Evolutionary conservation across 2,797 vertebrate genomes (phyloP).

Genomic region (Syndactyla subalaris): DNA sequence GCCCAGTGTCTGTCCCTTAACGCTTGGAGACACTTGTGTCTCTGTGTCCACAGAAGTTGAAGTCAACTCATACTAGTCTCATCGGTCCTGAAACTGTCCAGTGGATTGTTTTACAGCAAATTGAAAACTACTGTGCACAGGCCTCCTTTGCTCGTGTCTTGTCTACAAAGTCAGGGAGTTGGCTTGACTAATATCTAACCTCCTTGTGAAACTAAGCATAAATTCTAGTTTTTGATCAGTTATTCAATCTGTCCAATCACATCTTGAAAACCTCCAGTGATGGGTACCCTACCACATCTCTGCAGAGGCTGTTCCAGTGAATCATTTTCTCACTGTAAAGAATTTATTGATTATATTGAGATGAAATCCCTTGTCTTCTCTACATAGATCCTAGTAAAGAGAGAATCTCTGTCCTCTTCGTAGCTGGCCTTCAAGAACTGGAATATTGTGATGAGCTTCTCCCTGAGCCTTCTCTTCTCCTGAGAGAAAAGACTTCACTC

Average conservation of each 20-base stretch:
- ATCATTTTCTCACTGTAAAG: neutral
- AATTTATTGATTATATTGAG: neutral
- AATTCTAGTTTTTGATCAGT: neutral
- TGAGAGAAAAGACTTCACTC: neutral
- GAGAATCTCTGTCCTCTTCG: neutral
- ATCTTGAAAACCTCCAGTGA: neutral
- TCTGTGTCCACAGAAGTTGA: neutral
- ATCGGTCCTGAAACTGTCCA: neutral
- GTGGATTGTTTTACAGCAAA: neutral
- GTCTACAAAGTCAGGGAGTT: neutral
- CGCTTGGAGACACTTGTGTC: neutral
- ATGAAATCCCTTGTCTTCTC: neutral
- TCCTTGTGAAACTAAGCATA: neutral
- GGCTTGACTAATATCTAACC: neutral
- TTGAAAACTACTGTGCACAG: neutral
- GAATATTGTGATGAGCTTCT: neutral
- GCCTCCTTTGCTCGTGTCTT: neutral
- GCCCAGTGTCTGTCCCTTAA: neutral
- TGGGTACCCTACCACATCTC: neutral
- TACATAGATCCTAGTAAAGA: neutral
- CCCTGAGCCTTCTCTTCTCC: neutral
- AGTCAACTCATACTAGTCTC: neutral
- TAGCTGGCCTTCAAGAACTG: neutral
- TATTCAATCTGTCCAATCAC: neutral
- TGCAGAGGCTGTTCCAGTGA: neutral